phyloP scores from a whole-genome alignment of 2,113 vertebrate species.

The Lanius ludovicianus region DNA sequence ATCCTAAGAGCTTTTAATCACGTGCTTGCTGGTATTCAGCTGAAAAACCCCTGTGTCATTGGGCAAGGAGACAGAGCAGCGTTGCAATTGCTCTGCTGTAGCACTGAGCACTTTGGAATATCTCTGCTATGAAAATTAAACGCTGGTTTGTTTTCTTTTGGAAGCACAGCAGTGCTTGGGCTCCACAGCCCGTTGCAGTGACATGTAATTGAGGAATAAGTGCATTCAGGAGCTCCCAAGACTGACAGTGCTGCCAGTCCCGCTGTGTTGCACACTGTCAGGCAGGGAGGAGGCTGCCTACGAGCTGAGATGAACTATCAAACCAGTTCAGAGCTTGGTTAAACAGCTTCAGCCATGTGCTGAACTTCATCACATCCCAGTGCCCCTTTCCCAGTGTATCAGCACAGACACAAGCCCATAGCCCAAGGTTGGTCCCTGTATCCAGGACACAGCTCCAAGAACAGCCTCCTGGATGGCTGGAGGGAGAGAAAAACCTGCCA shows the following conservation, averaged over 20 bases:
- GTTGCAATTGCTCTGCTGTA: neutral
- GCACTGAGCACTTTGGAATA: neutral
- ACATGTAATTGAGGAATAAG: neutral
- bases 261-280: fast-evolving
- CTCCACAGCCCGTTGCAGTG: neutral
- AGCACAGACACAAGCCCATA: neutral
- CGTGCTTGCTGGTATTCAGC: neutral
- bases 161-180: neutral
- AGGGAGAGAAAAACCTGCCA: neutral
- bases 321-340: neutral
- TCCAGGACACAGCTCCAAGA: neutral
- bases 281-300: neutral
- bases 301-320: neutral
- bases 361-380: neutral
- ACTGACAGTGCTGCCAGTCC: neutral
- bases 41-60: neutral
- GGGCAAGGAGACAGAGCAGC: conserved; percentile 33
- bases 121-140: neutral
- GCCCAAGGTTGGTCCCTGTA: neutral
- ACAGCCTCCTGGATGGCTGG: neutral
- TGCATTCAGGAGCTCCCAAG: neutral
- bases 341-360: neutral
- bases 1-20: conserved; percentile 19
- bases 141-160: neutral
- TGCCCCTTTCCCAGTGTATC: neutral